Base-by-base conservation (phyloP, 64 coral and sea anemone genomes). In the Trachythela sp. region DNA sequence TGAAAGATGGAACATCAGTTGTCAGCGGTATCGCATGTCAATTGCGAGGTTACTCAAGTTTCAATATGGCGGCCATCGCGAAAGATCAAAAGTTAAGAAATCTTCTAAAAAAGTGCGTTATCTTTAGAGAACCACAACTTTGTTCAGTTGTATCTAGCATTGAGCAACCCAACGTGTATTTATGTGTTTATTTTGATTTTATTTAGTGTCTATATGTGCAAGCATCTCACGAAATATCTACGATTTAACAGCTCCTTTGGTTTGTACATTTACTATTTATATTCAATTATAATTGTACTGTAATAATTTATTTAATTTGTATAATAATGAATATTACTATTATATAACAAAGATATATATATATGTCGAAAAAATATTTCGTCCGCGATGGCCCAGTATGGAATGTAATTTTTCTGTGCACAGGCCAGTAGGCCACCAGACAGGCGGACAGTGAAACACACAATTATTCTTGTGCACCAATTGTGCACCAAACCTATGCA, bases 11-110 rank as follows among this genome's bases (percentile, higher is more conserved):
- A 45, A 45, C 42, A 36, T 9, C 31, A 38, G 32, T 77, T 45
- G 10, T 49, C 84, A 64, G 50, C 86, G 86, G 54, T 31, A 64
- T 87, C 9, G 11, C 51, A 6, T n/a, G 6, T 35, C 15, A 39
- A 24, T 64, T 35, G 75, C 75, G 75, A 35, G 75, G 75, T 80
- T 80, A 80, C 75, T 36, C 8, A n/a, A 80, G 75, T 39, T 64
- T 71, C 77, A 90, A 90, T 35, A 90, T 90, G 89, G 89, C 89
- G 80, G 83, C 89, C 75, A 64, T 36, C 13, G 38, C 64, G 34
- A 83, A 27, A 29, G 80, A 83, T 51, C 83, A 50, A 85, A 48
- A 59, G 10, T 85, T 85, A 84, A 64, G 75, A 80, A 37, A 80
- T 30, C 30, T 80, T 39, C 13, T 39, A 15, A 36, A 80, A 80